These are phyloP conservation scores for Hemiscyllium ocellatum DNA, from an alignment of 2,113 vertebrate species.

Conservation along the genomic window DNA sequence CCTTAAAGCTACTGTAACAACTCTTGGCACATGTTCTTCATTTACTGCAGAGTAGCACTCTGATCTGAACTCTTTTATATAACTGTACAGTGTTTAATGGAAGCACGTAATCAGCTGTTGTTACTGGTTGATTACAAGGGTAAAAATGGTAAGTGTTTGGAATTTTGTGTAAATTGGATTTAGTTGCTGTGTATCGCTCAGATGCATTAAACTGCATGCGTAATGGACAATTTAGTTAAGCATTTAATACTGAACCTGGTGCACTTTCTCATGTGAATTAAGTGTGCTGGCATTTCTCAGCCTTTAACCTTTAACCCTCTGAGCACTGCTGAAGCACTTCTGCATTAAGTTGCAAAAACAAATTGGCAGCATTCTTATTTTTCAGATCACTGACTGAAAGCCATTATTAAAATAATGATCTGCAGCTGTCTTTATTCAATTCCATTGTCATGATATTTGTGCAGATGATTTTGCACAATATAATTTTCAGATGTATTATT, in stretches of 20 bases:
- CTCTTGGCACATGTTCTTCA: constrained; percentile 83
- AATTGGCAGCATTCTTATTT: constrained; percentile 34
- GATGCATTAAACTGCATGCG: constrained; percentile 94
- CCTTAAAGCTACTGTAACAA: constrained; percentile 82
- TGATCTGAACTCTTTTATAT: constrained; percentile 69
- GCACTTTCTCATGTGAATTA: constrained; percentile 72
- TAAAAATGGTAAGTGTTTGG: constrained; percentile 88
- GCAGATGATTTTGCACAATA: constrained; percentile 82
- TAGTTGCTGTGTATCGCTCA: constrained; percentile 74
- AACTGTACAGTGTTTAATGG: constrained; percentile 80
- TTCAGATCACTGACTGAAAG: constrained; percentile 19
- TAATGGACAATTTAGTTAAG: constrained; percentile 87
- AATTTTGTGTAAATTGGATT: constrained; percentile 88
- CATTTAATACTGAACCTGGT: constrained; percentile 83
- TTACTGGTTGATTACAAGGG: constrained; percentile 85
- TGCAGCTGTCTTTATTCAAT: constrained; percentile 21
- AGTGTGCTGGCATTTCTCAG: constrained; percentile 75
- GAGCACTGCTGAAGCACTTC: constrained; percentile 92
- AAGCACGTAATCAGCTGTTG: constrained; percentile 75
- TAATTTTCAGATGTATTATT: constrained; percentile 71
- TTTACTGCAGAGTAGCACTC: constrained; percentile 70
- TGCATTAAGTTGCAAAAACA: constrained; percentile 69
- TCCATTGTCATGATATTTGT: constrained; percentile 28
- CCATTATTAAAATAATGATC: constrained; percentile 2
- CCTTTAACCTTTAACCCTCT: constrained; percentile 92